A percentile compares a stretch with the other conserved stretches of the same genome.
phyloP scores from a whole-genome alignment of 2,888 invertebrate species.

The Drosophila setosimentum region DNA sequence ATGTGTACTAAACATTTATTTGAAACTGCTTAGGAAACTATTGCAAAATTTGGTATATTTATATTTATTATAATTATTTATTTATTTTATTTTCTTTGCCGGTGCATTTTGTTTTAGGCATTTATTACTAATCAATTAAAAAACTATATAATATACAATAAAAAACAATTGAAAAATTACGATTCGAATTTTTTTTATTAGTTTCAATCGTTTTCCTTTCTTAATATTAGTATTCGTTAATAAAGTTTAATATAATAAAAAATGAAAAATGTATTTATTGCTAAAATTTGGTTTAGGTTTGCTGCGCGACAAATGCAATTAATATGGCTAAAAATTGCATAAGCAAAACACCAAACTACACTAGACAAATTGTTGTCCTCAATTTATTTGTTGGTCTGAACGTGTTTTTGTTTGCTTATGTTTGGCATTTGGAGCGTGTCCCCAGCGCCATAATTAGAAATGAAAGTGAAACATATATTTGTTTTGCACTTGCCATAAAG shows the following conservation, averaged over 20 bases:
- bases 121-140: background rate
- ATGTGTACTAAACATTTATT: background rate
- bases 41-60: background rate
- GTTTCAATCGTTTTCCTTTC: too few relatives aligned
- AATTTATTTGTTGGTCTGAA: conserved; percentile 6
- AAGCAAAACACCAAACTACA: background rate
- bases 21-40: background rate
- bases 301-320: background rate
- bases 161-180: background rate
- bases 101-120: background rate
- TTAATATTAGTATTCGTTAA: too few relatives aligned
- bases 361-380: conserved; percentile 26
- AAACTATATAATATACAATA: background rate
- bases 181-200: too few relatives aligned
- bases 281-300: background rate
- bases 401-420: conserved; percentile 43
- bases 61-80: background rate
- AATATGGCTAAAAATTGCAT: background rate
- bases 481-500: conserved; percentile 52
- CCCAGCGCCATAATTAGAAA: conserved; percentile 65
- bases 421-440: conserved; percentile 66
- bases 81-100: background rate
- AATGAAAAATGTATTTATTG: background rate
- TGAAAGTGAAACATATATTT: conserved; percentile 68
- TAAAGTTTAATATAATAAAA: background rate